Conservation (phyloP, 2,888 invertebrate species). For the Ligdia adustata region DNA sequence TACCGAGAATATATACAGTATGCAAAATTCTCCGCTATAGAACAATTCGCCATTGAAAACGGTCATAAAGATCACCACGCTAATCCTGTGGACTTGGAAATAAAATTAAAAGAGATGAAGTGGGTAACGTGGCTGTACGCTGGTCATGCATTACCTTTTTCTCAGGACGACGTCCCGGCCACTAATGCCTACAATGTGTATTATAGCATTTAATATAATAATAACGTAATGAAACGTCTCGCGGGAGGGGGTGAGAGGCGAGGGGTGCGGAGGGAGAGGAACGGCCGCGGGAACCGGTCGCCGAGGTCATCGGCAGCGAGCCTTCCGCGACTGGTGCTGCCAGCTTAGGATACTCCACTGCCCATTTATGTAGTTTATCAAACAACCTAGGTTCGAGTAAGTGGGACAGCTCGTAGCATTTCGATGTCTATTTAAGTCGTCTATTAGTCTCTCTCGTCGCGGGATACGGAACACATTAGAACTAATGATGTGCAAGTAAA, state of each 20-base stretch:
- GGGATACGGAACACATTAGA: slow-evolving; percentile 43
- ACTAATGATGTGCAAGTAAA: slow-evolving; percentile 39
- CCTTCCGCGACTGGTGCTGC: slow-evolving; percentile 80
- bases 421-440: slow-evolving; percentile 51
- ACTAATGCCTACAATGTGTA: slow-evolving; percentile 82
- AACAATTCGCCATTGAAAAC: slow-evolving; percentile 67
- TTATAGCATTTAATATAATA: slow-evolving; percentile 84
- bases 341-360: slow-evolving; percentile 56
- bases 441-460: slow-evolving; percentile 47
- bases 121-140: no score
- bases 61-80: slow-evolving; percentile 64
- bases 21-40: slow-evolving; percentile 49
- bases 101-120: slow-evolving; percentile 53
- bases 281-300: slow-evolving; percentile 75
- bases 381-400: slow-evolving; percentile 50
- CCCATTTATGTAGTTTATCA: slow-evolving; percentile 65
- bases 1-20: slow-evolving; percentile 44
- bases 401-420: slow-evolving; percentile 59
- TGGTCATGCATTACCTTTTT: slow-evolving; percentile 69
- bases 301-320: slow-evolving; percentile 82
- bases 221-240: slow-evolving; percentile 84
- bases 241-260: slow-evolving; percentile 47
- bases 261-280: slow-evolving; percentile 46
- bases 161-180: slow-evolving; percentile 65
- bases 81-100: slow-evolving; percentile 62